These are phyloP conservation scores for Rhodinocichla rosea DNA, from an alignment of 2,113 vertebrate genomes.

Conservation along the genomic window DNA sequence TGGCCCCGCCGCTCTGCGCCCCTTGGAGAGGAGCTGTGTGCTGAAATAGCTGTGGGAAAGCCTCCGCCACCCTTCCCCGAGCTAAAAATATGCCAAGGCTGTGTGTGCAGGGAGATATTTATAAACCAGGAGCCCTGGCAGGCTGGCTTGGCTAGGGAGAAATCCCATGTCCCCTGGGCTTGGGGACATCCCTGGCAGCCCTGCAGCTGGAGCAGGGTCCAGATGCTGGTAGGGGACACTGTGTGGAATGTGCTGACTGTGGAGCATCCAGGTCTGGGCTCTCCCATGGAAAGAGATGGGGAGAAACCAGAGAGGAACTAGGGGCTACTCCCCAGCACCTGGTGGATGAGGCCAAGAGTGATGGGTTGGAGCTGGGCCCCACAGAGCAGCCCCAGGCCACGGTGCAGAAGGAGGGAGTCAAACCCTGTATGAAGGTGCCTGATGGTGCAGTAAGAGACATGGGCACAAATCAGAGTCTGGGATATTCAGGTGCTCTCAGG, in stretches of 20 bases:
- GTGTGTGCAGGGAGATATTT: slow-evolving; percentile 49
- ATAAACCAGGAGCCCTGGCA: slow-evolving; percentile 43
- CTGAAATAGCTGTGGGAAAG: slow-evolving; percentile 60
- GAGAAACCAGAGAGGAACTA: not conserved
- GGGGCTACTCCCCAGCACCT: not conserved
- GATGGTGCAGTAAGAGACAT: not conserved
- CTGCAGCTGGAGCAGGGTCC: not conserved
- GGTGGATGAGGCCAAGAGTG: not conserved
- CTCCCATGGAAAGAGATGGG: not conserved
- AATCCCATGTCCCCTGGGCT: not conserved
- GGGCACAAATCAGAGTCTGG: not conserved
- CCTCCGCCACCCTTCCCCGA: not conserved
- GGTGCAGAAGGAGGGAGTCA: not conserved
- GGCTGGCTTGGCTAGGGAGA: not conserved
- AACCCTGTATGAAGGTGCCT: not conserved
- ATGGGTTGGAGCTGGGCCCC: not conserved
- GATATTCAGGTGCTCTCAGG: not conserved
- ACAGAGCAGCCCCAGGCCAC: not conserved
- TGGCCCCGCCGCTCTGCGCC: not conserved
- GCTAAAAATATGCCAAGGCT: slow-evolving; percentile 48
- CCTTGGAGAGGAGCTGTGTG: not conserved
- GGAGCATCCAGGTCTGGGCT: not conserved
- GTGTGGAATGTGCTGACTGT: accelerated
- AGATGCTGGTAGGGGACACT: not conserved
- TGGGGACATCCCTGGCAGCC: not conserved